Evolutionary conservation across 2,888 invertebrate genomes (phyloP), one percentile per base, ranked within the genome.

Genomic region (Lagria hirta): DNA sequence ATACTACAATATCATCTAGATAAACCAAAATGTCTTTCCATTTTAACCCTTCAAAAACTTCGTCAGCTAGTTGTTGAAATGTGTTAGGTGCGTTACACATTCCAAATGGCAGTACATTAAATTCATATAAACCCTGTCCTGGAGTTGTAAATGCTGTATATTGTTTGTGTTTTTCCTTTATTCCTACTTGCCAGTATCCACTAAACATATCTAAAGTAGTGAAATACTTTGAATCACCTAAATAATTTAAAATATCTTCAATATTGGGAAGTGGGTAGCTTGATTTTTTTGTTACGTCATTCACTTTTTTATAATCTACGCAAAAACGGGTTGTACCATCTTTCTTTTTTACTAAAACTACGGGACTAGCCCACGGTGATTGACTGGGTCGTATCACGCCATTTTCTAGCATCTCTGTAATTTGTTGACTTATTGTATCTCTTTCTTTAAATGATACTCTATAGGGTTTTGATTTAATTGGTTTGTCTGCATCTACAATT

Each of bases 61-160:
- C 23, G 37, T 36, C 44, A 11, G 52, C 45, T 18, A 60, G 28
- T 11, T 41, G 32, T 36, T 55, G 51, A 26, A 58, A 60, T 1
- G 53, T 53, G 1, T 30, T 43, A 1, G 58, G 57, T 5, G 57
- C 54, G 16, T 54, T 55, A 15, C 54, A 55, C 26, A 57, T 36
- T 2, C 57, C 60, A 33, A 59, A 59, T 14, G 47, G 43, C 21
- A 60, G 22, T 15, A 47, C 47, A n/a, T 52, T 49, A 21, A 55
- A 60, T 35, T 53, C 46, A 18, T 44, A 58, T 23, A 50, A 42
- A 3, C 58, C 55, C 18, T 48, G 41, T 14, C 44, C 51, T 22
- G 48, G 47, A 8, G 48, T 52, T 5, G 48, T 36, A 30, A 56
- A 57, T 4, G 55, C 52, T 13, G 57, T 57, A 13, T 52, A 48